Conservation (phyloP, 2,797 vertebrate genomes). For the Merluccius polli region DNA sequence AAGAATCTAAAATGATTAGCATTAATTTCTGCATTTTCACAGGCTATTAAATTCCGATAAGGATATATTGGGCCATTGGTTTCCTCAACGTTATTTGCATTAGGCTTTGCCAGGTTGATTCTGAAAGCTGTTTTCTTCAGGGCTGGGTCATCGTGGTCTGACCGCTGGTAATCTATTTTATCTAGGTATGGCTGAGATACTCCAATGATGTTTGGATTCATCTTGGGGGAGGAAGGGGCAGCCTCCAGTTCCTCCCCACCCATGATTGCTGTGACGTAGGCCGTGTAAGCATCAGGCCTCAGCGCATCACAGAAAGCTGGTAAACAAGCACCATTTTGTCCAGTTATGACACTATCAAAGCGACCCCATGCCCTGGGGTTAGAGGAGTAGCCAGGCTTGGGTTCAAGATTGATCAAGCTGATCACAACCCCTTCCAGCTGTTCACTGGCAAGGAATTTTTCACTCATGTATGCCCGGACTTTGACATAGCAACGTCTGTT, state of each 20-base stretch:
- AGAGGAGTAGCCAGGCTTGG: slow-evolving; percentile 82
- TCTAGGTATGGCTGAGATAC: slow-evolving; percentile 89
- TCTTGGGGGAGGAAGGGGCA: slow-evolving; percentile 84
- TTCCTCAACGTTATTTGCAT: slow-evolving; percentile 82
- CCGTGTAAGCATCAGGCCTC: slow-evolving; percentile 85
- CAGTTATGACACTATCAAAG: slow-evolving; percentile 93
- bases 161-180: slow-evolving; percentile 86
- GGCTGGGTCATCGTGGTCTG: slow-evolving; percentile 83
- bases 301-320: slow-evolving; percentile 89
- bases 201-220: slow-evolving; percentile 81
- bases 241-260: slow-evolving; percentile 95
- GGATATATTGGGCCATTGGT: slow-evolving; percentile 89
- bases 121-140: slow-evolving; percentile 91
- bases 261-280: slow-evolving; percentile 86
- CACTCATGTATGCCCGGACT: slow-evolving; percentile 90
- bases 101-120: slow-evolving; percentile 90
- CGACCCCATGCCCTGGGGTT: slow-evolving; percentile 96
- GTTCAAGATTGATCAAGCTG: slow-evolving; percentile 90
- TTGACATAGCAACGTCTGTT: slow-evolving; percentile 94
- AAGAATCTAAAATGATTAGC: slow-evolving; percentile 94
- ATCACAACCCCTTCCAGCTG: slow-evolving; percentile 92
- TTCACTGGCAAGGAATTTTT: slow-evolving; percentile 85
- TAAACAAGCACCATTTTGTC: slow-evolving; percentile 89
- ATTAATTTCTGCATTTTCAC: slow-evolving; percentile 81
- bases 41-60: slow-evolving; percentile 81